Percentiles rank a stretch among this genome's conserved stretches.
phyloP scores from a whole-genome alignment of 2,888 invertebrate species.

The Prosapia bicincta region DNA sequence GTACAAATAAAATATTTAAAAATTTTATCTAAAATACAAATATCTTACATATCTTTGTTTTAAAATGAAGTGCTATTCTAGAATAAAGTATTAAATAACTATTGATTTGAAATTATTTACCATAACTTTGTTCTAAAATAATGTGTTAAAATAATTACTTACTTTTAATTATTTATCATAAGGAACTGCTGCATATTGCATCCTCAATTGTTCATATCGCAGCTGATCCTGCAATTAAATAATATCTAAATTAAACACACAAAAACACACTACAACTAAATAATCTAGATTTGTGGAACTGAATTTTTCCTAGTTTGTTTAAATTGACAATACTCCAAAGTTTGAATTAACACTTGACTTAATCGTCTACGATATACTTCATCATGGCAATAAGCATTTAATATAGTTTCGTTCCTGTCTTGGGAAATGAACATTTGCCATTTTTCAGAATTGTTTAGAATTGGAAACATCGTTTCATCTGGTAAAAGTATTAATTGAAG shows the following conservation, averaged over 20 bases:
- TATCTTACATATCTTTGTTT: too few relatives aligned
- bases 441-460: neutral
- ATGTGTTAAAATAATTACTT: conserved; percentile 8
- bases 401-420: conserved; percentile 11
- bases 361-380: conserved; percentile 14
- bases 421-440: conserved; percentile 2
- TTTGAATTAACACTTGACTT: conserved; percentile 17
- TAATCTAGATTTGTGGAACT: neutral
- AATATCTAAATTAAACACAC: neutral
- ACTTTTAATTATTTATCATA: conserved; percentile 2
- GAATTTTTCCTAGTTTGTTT: neutral
- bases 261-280: neutral
- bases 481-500: conserved; percentile 12
- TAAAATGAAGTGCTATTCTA: too few relatives aligned
- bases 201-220: conserved; percentile 18
- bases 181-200: conserved; percentile 24
- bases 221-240: conserved; percentile 19
- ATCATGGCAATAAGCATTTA: conserved; percentile 13
- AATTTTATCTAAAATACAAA: too few relatives aligned
- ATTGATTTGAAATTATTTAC: too few relatives aligned
- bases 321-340: conserved; percentile 28
- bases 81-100: too few relatives aligned
- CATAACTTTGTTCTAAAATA: too few relatives aligned
- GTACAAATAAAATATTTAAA: too few relatives aligned
- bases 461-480: conserved; percentile 6